Evolutionary conservation across 2,888 invertebrate species (phyloP), one percentile per base, ranked within the genome.

Genomic region (Orthosia gothica): DNA sequence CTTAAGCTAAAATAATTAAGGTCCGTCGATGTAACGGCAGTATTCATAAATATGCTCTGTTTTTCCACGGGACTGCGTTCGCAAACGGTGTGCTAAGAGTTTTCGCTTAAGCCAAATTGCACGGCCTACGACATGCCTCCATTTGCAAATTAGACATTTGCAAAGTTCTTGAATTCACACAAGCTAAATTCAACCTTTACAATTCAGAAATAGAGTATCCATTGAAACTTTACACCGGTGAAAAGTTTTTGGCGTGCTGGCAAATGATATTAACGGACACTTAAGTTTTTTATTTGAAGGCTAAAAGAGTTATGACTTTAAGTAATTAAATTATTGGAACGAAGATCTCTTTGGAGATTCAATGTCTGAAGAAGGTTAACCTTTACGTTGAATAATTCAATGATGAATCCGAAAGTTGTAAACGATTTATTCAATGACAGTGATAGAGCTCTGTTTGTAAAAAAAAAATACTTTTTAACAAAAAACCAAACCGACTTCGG

Each of bases 111-210:
- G 95, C 95, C 93, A 94, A 95, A 95, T 95, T 93, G 94, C 93
- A 91, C 89, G 89, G 93, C 95, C 94, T 92, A 93, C 94, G 94
- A 94, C 95, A 94, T 93, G 93, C 90, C 91, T 94, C 95, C 96
- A 96, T 96, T 96, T 96, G 95, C 94, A 95, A 96, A 96, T 96
- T 94, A 95, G 92, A 94, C 90, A 90, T 89, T 91, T 85, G 87
- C 85, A 86, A 89, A 86, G 87, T 82, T 84, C 70, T 80, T 76
- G 80, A 87, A 87, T 66, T 63, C 52, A 32, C 13, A 1, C 81
- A 82, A 73, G 70, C 72, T 5, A 88, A 80, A 85, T 78, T 85
- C 77, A 81, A 82, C 86, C 84, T 80, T 89, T 79, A 32, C 0
- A 15, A 5, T 7, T 7, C 58, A 7, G 18, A 18, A 57, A 78